Evolutionary conservation across 2,113 vertebrate genomes (phyloP), one percentile per base, ranked within the genome.

Genomic region (Silurus asotus): DNA sequence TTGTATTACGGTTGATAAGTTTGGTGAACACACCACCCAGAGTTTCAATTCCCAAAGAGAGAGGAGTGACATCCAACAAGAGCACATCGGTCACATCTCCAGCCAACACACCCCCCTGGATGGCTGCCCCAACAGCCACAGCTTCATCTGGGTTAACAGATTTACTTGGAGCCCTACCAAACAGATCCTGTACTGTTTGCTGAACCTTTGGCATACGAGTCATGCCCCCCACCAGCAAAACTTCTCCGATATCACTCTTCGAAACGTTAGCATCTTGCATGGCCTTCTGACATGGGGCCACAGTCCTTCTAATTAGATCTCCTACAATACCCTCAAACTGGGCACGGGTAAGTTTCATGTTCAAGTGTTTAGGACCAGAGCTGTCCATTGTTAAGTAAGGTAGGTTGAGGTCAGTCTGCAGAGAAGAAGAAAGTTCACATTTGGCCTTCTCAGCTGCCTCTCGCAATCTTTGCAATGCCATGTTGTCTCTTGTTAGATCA

Each of bases 161-260:
- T 93, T 98, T 99, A 93, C 97, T 99, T 3, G 98, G 98, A 84
- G 98, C 95, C 0, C 97, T 95, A 14, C 98, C 98, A 88, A 99
- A 99, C 90, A 99, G 90, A 5, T 99, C 98, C 93, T 99, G 98
- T 4, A 99, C 98, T 0, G 97, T 99, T 92, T 98, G 96, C 86
- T 99, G 98, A 81, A 99, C 98, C 97, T 99, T 99, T 9, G 98
- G 98, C 98, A 99, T 99, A 56, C 98, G 96, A 84, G 92, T 95
- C 98, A 99, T 99, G 85, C 98, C 98, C 86, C 98, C 98, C 0
- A 99, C 98, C 0, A 99, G 94, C 89, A 99, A 95, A 88, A 99
- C 97, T 95, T 99, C 98, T 37, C 98, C 98, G 0, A 99, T 98
- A 92, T 99, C 98, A 77, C 96, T 98, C 91, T 99, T 99, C 92